These are phyloP conservation scores for Netelia virgata DNA, from an alignment of 2,888 invertebrate species.

Conservation along the genomic window DNA sequence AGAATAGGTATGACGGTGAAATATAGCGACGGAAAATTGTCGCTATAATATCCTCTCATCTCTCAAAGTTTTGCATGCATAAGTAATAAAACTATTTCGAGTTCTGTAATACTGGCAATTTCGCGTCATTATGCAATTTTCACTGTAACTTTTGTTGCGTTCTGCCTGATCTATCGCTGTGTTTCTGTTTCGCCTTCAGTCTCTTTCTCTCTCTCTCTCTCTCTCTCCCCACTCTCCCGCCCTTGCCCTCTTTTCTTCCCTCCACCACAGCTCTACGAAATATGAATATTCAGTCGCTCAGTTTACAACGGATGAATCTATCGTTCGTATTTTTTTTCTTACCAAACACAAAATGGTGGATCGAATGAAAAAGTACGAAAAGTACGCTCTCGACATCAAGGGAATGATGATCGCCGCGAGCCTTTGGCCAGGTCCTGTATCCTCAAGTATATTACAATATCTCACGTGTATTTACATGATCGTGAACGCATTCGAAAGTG, in stretches of 20 bases:
- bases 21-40: neutral
- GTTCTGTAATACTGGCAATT: neutral
- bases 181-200: neutral
- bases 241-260: conserved; percentile 3
- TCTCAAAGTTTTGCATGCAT: conserved; percentile 16
- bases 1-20: neutral
- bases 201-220: neutral
- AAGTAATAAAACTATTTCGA: conserved; percentile 9
- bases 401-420: conserved; percentile 27
- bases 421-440: conserved; percentile 28
- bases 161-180: neutral
- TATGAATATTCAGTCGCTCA: neutral
- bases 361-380: conserved; percentile 27
- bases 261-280: neutral
- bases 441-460: conserved; percentile 19
- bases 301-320: neutral
- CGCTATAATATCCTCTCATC: conserved; percentile 17
- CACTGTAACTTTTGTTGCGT: neutral
- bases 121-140: conserved; percentile 3
- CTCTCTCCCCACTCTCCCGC: too few relatives aligned
- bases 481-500: neutral
- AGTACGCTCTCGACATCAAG: conserved; percentile 29
- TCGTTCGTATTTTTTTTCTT: neutral
- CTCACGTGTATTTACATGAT: conserved; percentile 25
- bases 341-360: neutral